phyloP scores from a whole-genome alignment of 2,113 vertebrate species.

The Nansenia antarctica region DNA sequence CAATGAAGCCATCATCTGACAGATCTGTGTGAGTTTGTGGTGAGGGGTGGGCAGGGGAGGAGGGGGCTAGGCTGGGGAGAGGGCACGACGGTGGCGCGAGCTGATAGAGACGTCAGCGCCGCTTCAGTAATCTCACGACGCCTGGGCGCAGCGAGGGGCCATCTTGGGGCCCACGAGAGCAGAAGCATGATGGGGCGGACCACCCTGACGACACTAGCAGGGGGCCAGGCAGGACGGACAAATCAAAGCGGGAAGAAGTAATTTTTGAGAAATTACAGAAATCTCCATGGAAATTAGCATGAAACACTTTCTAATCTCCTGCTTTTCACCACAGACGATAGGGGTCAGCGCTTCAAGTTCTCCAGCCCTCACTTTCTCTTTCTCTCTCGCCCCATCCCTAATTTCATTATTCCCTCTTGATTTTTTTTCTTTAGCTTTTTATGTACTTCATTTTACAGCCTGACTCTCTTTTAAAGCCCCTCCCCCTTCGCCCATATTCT shows the following conservation, averaged over 20 bases:
- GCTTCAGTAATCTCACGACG: slow-evolving; percentile 90
- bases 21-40: slow-evolving; percentile 79
- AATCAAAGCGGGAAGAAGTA: slow-evolving; percentile 92
- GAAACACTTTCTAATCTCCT: slow-evolving; percentile 98
- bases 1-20: slow-evolving; percentile 97
- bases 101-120: slow-evolving; percentile 94
- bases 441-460: slow-evolving; percentile 83
- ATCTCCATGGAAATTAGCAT: slow-evolving; percentile 99
- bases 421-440: slow-evolving; percentile 67
- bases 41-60: slow-evolving; percentile 58
- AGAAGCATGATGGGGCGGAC: slow-evolving; percentile 86
- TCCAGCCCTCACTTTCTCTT: slow-evolving; percentile 79
- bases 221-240: slow-evolving; percentile 81
- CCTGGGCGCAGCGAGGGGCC: slow-evolving; percentile 85
- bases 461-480: slow-evolving; percentile 73
- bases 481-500: slow-evolving; percentile 78
- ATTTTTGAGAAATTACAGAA: slow-evolving; percentile 98
- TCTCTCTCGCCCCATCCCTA: slow-evolving; percentile 77
- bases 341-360: slow-evolving; percentile 94
- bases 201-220: slow-evolving; percentile 84
- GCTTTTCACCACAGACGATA: slow-evolving; percentile 88
- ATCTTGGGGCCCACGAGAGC: slow-evolving; percentile 78
- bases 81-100: slow-evolving; percentile 79
- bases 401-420: slow-evolving; percentile 80
- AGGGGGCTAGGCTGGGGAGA: slow-evolving; percentile 52